These are phyloP conservation scores for Poecile montanus DNA, from an alignment of 2,797 vertebrate genomes.

Conservation along the genomic window DNA sequence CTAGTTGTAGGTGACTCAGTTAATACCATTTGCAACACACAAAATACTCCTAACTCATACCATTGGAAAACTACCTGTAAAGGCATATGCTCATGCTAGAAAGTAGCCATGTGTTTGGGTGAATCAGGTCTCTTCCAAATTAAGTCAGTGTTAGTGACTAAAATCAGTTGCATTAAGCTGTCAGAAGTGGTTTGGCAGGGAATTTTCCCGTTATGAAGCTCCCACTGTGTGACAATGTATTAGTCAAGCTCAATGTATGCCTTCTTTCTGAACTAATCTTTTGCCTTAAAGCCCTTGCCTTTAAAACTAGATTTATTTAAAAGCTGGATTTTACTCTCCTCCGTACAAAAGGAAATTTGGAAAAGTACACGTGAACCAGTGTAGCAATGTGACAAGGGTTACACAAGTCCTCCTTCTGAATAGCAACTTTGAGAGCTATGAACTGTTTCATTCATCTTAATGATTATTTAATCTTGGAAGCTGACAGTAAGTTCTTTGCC, in stretches of 20 bases:
- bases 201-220: not conserved
- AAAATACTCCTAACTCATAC: not conserved
- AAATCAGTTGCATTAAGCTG: not conserved
- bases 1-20: not conserved
- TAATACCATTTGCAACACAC: not conserved
- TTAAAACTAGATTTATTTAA: not conserved
- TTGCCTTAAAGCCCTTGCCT: not conserved
- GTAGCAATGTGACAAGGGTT: not conserved
- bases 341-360: not conserved
- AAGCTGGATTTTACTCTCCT: not conserved
- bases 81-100: not conserved
- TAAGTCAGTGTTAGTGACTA: not conserved
- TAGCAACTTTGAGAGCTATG: not conserved
- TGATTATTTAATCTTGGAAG: slow-evolving; percentile 50
- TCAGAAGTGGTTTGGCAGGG: not conserved
- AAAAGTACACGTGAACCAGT: not conserved
- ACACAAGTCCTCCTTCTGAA: not conserved
- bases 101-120: not conserved
- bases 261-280: not conserved
- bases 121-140: not conserved
- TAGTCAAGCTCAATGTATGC: not conserved
- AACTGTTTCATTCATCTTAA: slow-evolving; percentile 31
- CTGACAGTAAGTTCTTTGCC: slow-evolving; percentile 35
- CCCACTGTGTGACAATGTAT: not conserved
- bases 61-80: not conserved